A percentile compares a stretch with the other conserved stretches of the same genome.
Evolutionary conservation across 2,797 vertebrate species (phyloP).

Genomic region (Myotis myotis): DNA sequence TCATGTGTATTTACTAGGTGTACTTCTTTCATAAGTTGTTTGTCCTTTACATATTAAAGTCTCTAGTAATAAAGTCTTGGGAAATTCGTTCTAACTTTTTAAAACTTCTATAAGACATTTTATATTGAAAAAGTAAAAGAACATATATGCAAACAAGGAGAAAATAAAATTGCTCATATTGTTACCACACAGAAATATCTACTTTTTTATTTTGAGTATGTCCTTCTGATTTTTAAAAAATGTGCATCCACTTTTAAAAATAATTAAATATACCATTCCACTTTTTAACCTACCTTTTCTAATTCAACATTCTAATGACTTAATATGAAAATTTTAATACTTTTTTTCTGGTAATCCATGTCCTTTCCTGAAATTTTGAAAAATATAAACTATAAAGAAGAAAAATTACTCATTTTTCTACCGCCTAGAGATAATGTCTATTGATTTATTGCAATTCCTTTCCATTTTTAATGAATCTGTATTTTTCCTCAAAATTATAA

Average conservation of each 20-base stretch:
- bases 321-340: conserved; percentile 13
- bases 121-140: conserved; percentile 52
- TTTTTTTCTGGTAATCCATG: no score
- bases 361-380: no score
- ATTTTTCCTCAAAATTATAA: background rate
- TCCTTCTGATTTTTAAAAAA: background rate
- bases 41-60: conserved; percentile 34
- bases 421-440: background rate
- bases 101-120: conserved; percentile 18
- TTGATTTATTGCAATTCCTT: background rate
- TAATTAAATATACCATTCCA: background rate
- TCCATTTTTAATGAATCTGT: conserved; percentile 21
- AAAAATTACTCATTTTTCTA: background rate
- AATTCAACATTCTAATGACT: conserved; percentile 9
- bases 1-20: background rate
- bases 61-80: background rate
- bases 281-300: conserved; percentile 5
- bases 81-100: conserved; percentile 15
- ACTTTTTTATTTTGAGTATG: conserved; percentile 44
- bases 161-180: conserved; percentile 34
- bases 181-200: conserved; percentile 25
- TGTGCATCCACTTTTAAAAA: background rate
- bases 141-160: background rate
- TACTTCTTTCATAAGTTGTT: conserved; percentile 25
- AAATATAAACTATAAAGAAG: background rate